A percentile compares a stretch with the other conserved stretches of the same genome.
Conservation (phyloP, 2,797 vertebrate species). For the Danio jaintianensis region DNA sequence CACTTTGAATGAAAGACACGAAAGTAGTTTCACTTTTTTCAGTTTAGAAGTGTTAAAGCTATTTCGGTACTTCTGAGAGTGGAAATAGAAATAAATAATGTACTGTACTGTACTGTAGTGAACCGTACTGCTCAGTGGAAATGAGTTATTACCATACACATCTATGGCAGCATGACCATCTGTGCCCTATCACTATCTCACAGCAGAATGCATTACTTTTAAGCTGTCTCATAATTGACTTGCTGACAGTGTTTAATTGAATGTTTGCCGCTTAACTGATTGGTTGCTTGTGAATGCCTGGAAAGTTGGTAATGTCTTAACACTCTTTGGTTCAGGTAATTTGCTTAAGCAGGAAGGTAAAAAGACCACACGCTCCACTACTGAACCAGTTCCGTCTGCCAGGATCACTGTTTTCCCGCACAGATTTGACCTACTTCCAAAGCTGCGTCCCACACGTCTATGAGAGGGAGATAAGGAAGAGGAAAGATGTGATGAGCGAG, state of each 20-base stretch:
- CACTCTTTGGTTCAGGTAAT: neutral
- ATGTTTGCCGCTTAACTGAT: neutral
- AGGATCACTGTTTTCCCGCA: slow-evolving; percentile 55
- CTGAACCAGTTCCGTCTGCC: slow-evolving; percentile 41
- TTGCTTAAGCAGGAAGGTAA: slow-evolving; percentile 21
- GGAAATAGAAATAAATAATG: no score
- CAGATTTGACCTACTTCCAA: slow-evolving; percentile 66
- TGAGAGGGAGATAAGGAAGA: slow-evolving; percentile 46
- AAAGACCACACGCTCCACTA: slow-evolving; percentile 34
- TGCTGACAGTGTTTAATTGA: neutral
- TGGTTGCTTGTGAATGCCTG: neutral
- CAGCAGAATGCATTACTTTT: neutral
- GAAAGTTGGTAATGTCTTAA: slow-evolving; percentile 14
- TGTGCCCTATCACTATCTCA: slow-evolving; percentile 16
- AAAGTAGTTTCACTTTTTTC: no score
- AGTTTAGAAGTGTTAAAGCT: no score
- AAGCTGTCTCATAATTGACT: neutral
- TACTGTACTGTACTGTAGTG: no score
- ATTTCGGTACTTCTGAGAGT: no score
- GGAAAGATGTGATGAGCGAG: slow-evolving; percentile 26
- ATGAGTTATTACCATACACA: slow-evolving; percentile 37
- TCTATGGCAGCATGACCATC: slow-evolving; percentile 19
- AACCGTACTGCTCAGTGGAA: no score
- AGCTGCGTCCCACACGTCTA: slow-evolving; percentile 57
- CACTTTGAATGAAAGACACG: no score